Evolutionary conservation across 1,140 invertebrate genomes (phyloP), one percentile per base, ranked within the genome.

Genomic region (Drosophila mauritiana): DNA sequence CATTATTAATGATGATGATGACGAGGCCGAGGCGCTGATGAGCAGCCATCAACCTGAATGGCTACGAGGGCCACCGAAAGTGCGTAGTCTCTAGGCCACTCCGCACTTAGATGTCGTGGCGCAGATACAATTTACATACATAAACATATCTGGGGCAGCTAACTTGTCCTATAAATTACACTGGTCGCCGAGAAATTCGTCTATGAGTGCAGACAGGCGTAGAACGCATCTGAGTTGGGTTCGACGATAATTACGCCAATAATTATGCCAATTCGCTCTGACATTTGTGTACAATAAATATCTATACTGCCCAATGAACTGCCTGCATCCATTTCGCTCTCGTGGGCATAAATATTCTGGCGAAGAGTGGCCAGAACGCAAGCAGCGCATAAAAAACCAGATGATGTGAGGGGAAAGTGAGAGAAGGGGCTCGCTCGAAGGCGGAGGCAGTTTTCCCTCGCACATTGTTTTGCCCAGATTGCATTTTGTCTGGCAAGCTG

Each of bases 1-100:
- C 57, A 68, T 78, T 81, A 81, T 85, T 88, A 82, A 85, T 82
- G 83, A 78, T 88, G 83, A 78, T 88, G 82, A 78, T 88, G 82
- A 85, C 82, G 83, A 59, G 53, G 48, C 52, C 58, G 17, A 59
- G 69, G 61, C 72, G 72, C 65, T 84, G 78, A 80, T 84, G 80
- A 73, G 64, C 64, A 51, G 75, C 59, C 80, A 83, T 82, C 69
- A 83, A 59, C 56, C 48, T 64, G 73, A 82, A 75, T 65, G 64
- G 61, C 20, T 65, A 53, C 43, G 81, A 65, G 63, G 55, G 62
- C 40, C 34, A 25, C 54, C 67, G 49, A 54, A 54, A 43, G 39
- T 54, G 58, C 37, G 51, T 42, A 45, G 36, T 17, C 40, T 59
- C 51, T 81, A 51, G 79, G 59, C 64, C 65, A 12, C 56, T 34